Evolutionary conservation across 2,797 vertebrate genomes (phyloP), one percentile per base, ranked within the genome.

Genomic region (Novumbra hubbsi): DNA sequence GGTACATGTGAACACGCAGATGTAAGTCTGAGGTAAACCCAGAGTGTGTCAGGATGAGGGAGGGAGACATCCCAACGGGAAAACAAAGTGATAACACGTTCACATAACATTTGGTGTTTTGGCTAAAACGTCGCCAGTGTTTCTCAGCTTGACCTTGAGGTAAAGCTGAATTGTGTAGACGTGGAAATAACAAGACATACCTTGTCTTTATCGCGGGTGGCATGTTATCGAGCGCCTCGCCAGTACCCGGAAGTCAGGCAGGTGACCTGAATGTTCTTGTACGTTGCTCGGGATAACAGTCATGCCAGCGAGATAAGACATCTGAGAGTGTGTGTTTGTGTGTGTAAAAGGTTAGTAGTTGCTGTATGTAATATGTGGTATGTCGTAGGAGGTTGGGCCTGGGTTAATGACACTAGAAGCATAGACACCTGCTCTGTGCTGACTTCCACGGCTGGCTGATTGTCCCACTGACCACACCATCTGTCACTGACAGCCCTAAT

Each of bases 391-490:
- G 49, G 38, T 19, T 21, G 19, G 52, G 30, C 63, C 63, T 65
- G 28, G 14, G 16, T 28, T 30, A 32, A 65, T 65, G 30, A 15
- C 63, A 64, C 62, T 7, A 30, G 11, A 24, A 64, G 24, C 27
- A 64, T 34, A 28, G 63, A 28, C 63, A 66, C 30, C 64, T 66
- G 64, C 64, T 32, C 64, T 66, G 64, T 34, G 32, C 64, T 66
- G 64, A 17, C 32, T 34, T 32, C 64, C 30, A 57, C n/a, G 21
- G 62, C 28, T 32, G 62, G 30, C 28, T 38, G 28, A 32, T 3
- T 38, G 64, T 66, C 64, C 34, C 30, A 38, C 32, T 66, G 15
- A 66, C 64, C 34, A 16, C 5, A 8, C 30, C 64, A 66, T 66
- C 38, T 45, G 34, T 48, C 71, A 72, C 55, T 45, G 8, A 71